Evolutionary conservation across 23 tunicate species (phyloP), one percentile per base, ranked within the genome.

Genomic region (Ciona savignyi): DNA sequence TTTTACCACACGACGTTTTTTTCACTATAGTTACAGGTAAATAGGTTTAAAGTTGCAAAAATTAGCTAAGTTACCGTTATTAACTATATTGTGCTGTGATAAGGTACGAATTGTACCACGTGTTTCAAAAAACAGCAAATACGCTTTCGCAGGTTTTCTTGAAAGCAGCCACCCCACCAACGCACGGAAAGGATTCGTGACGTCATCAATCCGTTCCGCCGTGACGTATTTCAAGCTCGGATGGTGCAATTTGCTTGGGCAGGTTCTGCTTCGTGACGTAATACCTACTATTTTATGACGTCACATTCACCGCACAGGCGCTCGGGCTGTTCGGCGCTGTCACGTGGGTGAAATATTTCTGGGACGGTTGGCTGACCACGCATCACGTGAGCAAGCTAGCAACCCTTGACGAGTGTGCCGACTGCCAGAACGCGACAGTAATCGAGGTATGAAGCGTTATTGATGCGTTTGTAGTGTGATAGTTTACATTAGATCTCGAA

Each of bases 331-430:
- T 51, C 11, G 67, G 62, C 33, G 89, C 77, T 2, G 25, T 77
- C 2, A 25, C 29, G 30, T 83, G 89, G 89, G 33, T 77, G 60
- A 83, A 83, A 73, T 30, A 74, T 33, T 77, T 78, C 51, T 83
- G 89, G 89, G 63, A 83, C 49, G 89, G 89, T 34, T 77, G 72
- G 70, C 30, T 83, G 78, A 83, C 89, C 68, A 70, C 89, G 63
- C 89, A 83, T 33, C 89, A 83, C 77, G 70, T 48, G 74, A 77
- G 33, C 29, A 27, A 71, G 48, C 69, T 83, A 1, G 76, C 89
- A 23, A 34, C 71, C 1, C 78, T 83, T 26, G 79, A 77, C 78
- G 64, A 77, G 25, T 83, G 89, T 71, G 31, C 71, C 2, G 66
- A 29, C 33, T 77, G 82, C 29, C 35, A 75, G 25, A 83, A 77